Base-by-base conservation (phyloP, 2,888 invertebrate genomes). In the Halocaridina rubra region DNA sequence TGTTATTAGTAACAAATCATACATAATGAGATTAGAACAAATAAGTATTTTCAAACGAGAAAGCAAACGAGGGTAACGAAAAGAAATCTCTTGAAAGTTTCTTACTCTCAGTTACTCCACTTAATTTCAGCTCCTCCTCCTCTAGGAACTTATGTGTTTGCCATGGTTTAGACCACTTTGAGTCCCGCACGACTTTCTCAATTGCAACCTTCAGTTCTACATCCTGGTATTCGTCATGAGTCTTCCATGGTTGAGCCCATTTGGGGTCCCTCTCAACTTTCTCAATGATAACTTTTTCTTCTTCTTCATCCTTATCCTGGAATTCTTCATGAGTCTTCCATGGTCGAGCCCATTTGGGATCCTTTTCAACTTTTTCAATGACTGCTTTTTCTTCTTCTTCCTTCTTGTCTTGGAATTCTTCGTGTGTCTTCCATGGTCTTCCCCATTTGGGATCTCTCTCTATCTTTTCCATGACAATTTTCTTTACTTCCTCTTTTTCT, bases 241-340 rank as follows among this genome's bases (percentile, higher is more conserved):
- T 57, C 24, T 39, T 74, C 61, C 74, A 61, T 0, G 75, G 64
- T 32, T 74, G 22, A 13, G 30, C 75, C 32, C 61, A 57, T 13
- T 27, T 72, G 32, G 72, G 22, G 53, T 71, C 80, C 53, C 71
- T 39, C 19, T 64, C 46, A 3, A 22, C 59, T 29, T 74, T 29
- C 24, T 53, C 46, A 1, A 4, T 16, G 27, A 32, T 7, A 16
- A 24, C 32, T 13, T 32, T 39, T 53, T 16, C 29, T 22, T 27
- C 3, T 16, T 30, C 32, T 16, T 24, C 59, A 13, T 32, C 13
- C 22, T 74, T 59, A 3, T 53, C 46, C 46, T 75, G 33, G 27
- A 77, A 67, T 29, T 82, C 82, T 2, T 30, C 29, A 33, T 77
- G 77, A 19, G 82, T 82, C 30, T 82, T 76, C 82, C 82, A 82